Base-by-base conservation (phyloP, 2,797 vertebrate species). In the Chelon labrosus region DNA sequence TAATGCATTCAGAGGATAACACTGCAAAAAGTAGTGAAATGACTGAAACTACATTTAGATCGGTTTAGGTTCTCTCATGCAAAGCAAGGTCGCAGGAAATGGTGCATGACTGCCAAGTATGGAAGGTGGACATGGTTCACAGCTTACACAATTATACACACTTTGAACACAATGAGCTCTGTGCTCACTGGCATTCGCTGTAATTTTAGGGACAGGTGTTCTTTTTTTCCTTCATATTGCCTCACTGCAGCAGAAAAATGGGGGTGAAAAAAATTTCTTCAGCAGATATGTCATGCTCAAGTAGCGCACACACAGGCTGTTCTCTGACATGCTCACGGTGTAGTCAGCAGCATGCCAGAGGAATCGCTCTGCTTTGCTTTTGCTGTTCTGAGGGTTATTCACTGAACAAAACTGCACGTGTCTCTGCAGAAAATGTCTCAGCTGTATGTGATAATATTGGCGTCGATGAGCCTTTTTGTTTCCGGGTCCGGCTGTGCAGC, bases 131-230 rank as follows among this genome's bases (percentile, higher is more conserved):
- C 68, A 79, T 46, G 77, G 75, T 83, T 87, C 73, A 80, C 49
- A 20, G 73, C 69, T 65, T 27, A 72, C 60, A 53, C 70, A 75
- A 74, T 81, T 69, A 78, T 63, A 69, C 61, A 78, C 72, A 69
- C 55, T 68, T 58, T 80, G 74, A 85, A 79, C 77, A 80, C 75
- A 76, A 70, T 63, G 46, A 59, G 35, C 6, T 53, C 71, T 22
- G 69, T 70, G 71, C 50, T 83, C 71, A 52, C 53, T 77, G 82
- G 59, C 64, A 63, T 73, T 77, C 75, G 73, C 22, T 5, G 3
- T 67, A 51, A 84, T 84, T 77, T 66, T 62, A 52, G 56, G 51
- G 77, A 80, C 83, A 83, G 75, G 65, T 86, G 84, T 76, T 87
- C 70, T 65, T 67, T 57, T 65, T 84, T 53, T 75, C 77, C 58